Percentiles rank a stretch among this genome's conserved stretches.
phyloP scores from a whole-genome alignment of 1,140 invertebrate species.

The Drosophila malerkotliana region DNA sequence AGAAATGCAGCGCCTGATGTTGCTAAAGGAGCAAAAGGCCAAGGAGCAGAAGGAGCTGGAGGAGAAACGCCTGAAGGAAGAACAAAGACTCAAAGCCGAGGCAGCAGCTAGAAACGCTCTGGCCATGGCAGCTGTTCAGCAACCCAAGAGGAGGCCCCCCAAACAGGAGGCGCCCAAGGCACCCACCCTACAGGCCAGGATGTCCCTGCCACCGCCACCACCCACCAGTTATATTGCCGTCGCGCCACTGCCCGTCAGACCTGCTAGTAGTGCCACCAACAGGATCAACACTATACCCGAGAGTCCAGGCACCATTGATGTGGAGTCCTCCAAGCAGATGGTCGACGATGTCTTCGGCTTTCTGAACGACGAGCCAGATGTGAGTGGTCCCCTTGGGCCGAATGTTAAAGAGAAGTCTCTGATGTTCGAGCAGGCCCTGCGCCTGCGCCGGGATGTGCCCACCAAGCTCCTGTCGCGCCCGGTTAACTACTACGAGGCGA shows the following conservation, averaged over 20 bases:
- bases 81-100: slow-evolving; percentile 84
- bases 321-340: slow-evolving; percentile 85
- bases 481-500: slow-evolving; percentile 81
- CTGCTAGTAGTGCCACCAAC: slow-evolving; percentile 30
- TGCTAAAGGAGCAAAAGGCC: slow-evolving; percentile 32
- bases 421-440: slow-evolving; percentile 76
- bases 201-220: slow-evolving; percentile 61
- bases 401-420: slow-evolving; percentile 83
- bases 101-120: slow-evolving; percentile 42
- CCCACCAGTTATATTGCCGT: slow-evolving; percentile 34
- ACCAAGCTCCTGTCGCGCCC: slow-evolving; percentile 80
- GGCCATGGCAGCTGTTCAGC: slow-evolving; percentile 63
- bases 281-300: slow-evolving; percentile 23
- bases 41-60: slow-evolving; percentile 62
- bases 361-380: slow-evolving; percentile 84
- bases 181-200: slow-evolving; percentile 62
- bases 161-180: slow-evolving; percentile 41
- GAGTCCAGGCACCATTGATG: slow-evolving; percentile 72
- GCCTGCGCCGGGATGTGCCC: slow-evolving; percentile 71
- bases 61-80: slow-evolving; percentile 33
- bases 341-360: slow-evolving; percentile 85
- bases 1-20: slow-evolving; percentile 16
- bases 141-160: slow-evolving; percentile 24
- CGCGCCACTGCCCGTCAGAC: slow-evolving; percentile 6
- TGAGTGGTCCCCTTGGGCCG: slow-evolving; percentile 68